Percentiles rank a stretch among this genome's conserved stretches.
These are phyloP conservation scores for Rhamphomyia laevipes DNA, from an alignment of 2,888 invertebrate genomes.

Conservation along the genomic window DNA sequence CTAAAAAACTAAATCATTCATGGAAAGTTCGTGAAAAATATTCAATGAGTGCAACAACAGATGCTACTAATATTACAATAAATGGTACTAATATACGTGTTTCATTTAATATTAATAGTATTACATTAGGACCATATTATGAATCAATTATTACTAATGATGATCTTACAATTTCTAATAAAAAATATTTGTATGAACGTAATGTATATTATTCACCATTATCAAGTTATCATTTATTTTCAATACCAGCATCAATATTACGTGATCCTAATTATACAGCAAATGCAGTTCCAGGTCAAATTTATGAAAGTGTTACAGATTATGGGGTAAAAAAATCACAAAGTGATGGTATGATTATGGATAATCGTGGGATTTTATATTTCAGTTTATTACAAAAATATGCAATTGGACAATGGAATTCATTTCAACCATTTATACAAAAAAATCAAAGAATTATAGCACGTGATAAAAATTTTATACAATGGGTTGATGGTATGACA, in stretches of 20 bases:
- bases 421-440: constrained; percentile 41
- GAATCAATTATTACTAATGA: constrained; percentile 27
- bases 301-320: constrained; percentile 40
- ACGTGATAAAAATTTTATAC: constrained; percentile 52
- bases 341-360: constrained; percentile 66
- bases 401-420: constrained; percentile 60
- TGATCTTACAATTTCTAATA: constrained; percentile 16
- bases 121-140: constrained; percentile 54
- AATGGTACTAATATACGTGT: constrained; percentile 45
- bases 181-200: constrained; percentile 19
- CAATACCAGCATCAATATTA: constrained; percentile 49
- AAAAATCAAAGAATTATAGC: constrained; percentile 52
- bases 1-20: constrained; percentile 47
- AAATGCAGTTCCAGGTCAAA: constrained; percentile 25
- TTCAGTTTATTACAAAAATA: constrained; percentile 57
- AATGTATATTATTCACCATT: constrained; percentile 57
- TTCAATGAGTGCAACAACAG: constrained; percentile 50
- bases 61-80: constrained; percentile 48
- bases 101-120: constrained; percentile 56
- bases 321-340: constrained; percentile 53
- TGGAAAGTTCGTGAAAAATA: constrained; percentile 57
- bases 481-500: constrained; percentile 54
- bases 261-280: constrained; percentile 42
- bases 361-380: constrained; percentile 54
- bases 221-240: constrained; percentile 54